Base-by-base conservation (phyloP, 2,888 invertebrate genomes). In the Keiferia lycopersicella region DNA sequence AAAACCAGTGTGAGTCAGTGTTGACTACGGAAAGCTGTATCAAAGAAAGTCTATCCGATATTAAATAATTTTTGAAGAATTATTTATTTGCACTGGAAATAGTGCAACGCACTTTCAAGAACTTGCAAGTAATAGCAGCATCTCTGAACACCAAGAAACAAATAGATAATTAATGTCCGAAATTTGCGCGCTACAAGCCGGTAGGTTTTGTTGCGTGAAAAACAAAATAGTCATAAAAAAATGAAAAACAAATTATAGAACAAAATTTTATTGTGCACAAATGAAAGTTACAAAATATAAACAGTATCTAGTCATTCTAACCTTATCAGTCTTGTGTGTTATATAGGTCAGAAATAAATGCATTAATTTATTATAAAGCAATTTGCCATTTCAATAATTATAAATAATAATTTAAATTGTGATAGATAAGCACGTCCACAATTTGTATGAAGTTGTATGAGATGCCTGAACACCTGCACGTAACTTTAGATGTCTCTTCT, bases 291-390 rank as follows among this genome's bases (percentile, higher is more conserved):
- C 83, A 91, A 88, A 87, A 84, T 84, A 89, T 81, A 78, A 82
- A 84, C 76, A 61, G 72, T 75, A 74, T 34, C 10, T 34, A 34
- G 78, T 80, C 75, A 78, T 77, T 83, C 84, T 85, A 86, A 81
- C 82, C 82, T 83, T 85, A 88, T 90, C 91, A 91, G 91, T 91
- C 91, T 91, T 91, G 91, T 91, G 89, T 89, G 87, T 87, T 89
- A 89, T 91, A 88, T 86, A 87, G 84, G 84, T 85, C 84, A 80
- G 83, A 89, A 88, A 85, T 77, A 87, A 89, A 90, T 88, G 89
- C 88, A 81, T 82, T 81, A n/a, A n/a, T n/a, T n/a, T n/a, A 74
- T 80, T 22, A 82, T 22, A 82, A 90, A 89, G 88, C 87, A 79
- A 78, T 81, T 78, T 76, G 79, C 77, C 79, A 76, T n/a, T 22